These are phyloP conservation scores for Smutsia gigantea DNA, from an alignment of 2,797 vertebrate genomes.

Conservation along the genomic window DNA sequence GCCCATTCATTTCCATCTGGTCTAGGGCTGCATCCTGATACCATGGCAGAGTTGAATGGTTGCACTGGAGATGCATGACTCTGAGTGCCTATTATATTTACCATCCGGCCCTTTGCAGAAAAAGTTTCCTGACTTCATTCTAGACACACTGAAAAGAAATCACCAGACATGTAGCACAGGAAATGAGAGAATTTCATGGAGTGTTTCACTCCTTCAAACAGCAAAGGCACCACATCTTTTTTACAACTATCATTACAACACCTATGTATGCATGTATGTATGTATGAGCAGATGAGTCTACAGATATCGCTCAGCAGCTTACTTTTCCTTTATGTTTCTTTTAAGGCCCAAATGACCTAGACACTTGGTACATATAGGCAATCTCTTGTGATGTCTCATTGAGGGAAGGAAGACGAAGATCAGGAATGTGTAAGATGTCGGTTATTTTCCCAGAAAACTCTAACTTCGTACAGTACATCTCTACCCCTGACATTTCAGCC, in stretches of 20 bases:
- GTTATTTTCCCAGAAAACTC: constrained; percentile 20
- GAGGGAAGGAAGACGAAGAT: background rate
- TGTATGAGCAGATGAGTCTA: background rate
- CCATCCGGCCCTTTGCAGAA: background rate
- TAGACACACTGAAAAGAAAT: background rate
- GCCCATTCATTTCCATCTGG: background rate
- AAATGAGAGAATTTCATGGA: background rate
- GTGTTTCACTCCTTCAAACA: constrained; percentile 26
- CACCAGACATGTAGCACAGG: background rate
- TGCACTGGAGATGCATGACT: background rate
- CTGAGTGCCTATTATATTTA: background rate
- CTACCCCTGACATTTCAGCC: background rate
- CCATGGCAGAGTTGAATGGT: background rate
- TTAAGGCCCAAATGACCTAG: background rate
- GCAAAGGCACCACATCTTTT: constrained; percentile 36
- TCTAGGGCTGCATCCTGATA: background rate
- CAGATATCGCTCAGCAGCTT: background rate
- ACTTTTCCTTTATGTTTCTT: background rate
- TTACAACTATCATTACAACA: background rate
- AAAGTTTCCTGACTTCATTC: background rate
- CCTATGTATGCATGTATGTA: background rate
- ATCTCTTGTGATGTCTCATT: background rate
- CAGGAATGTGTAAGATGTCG: constrained; percentile 5
- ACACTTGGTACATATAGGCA: background rate
- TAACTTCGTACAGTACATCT: background rate